Conservation (phyloP, 1,140 invertebrate genomes). For the Paraescarpia echinospica region DNA sequence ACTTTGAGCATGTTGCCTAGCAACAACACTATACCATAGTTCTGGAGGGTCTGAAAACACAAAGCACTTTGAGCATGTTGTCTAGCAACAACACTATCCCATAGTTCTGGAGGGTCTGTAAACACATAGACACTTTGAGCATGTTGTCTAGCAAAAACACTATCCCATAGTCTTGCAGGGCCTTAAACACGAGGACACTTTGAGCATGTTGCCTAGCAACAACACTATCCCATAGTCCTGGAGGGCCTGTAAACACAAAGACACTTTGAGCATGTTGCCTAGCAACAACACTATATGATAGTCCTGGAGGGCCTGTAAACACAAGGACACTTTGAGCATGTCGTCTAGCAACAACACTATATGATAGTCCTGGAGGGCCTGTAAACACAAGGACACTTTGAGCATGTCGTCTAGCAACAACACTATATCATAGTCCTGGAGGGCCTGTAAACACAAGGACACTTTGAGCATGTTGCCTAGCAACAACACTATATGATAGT, state of each 20-base stretch:
- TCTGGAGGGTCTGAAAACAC: no score
- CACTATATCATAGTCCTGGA: no score
- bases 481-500: slow-evolving; percentile 57
- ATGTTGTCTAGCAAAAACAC: background rate
- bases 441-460: no score
- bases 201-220: slow-evolving; percentile 48
- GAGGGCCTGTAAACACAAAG: slow-evolving; percentile 43
- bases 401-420: background rate
- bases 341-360: slow-evolving; percentile 55
- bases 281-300: background rate
- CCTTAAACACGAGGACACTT: no score
- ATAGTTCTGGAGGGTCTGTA: slow-evolving; percentile 55
- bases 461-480: slow-evolving; percentile 48
- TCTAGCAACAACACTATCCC: slow-evolving; percentile 55
- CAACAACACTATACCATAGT: background rate
- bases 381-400: slow-evolving; percentile 25
- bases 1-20: background rate
- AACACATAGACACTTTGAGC: slow-evolving; percentile 20
- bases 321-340: slow-evolving; percentile 39
- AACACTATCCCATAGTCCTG: slow-evolving; percentile 58
- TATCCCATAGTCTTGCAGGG: no score
- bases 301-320: no score
- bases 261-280: background rate
- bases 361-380: slow-evolving; percentile 56
- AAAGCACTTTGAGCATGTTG: slow-evolving; percentile 45